phyloP scores from a whole-genome alignment of 1,140 invertebrate genomes.

The Heliconius nattereri region DNA sequence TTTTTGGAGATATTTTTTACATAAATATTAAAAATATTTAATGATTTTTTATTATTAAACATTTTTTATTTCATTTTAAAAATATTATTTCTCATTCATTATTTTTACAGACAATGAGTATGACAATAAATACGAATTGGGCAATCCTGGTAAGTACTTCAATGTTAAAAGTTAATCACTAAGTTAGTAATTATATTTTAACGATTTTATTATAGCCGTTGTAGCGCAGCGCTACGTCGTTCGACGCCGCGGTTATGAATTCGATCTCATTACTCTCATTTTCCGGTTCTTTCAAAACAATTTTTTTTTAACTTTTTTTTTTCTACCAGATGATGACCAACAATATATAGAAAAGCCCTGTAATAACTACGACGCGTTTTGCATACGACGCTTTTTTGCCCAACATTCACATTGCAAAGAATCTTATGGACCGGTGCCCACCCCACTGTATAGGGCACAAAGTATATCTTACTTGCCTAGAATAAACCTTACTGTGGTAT shows the following conservation, averaged over 20 bases:
- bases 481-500: slow-evolving; percentile 29
- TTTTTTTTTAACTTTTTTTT: background rate
- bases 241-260: too few species aligned
- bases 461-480: slow-evolving; percentile 16
- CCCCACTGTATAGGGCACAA: slow-evolving; percentile 23
- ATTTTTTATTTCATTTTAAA: too few species aligned
- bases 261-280: too few species aligned
- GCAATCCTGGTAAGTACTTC: slow-evolving; percentile 1
- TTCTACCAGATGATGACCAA: background rate
- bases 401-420: slow-evolving; percentile 31
- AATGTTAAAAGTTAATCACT: too few species aligned
- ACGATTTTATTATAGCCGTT: background rate
- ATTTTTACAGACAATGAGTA: background rate
- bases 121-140: slow-evolving; percentile 2
- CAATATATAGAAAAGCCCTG: slow-evolving; percentile 34
- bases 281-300: too few species aligned
- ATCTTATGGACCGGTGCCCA: slow-evolving; percentile 33
- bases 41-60: too few species aligned
- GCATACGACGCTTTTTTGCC: slow-evolving; percentile 40
- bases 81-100: too few species aligned
- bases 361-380: slow-evolving; percentile 31
- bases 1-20: too few species aligned
- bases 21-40: too few species aligned
- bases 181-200: too few species aligned
- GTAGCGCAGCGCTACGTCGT: too few species aligned